These are phyloP conservation scores for Catocala fraxini DNA, from an alignment of 2,888 invertebrate species.

Conservation along the genomic window DNA sequence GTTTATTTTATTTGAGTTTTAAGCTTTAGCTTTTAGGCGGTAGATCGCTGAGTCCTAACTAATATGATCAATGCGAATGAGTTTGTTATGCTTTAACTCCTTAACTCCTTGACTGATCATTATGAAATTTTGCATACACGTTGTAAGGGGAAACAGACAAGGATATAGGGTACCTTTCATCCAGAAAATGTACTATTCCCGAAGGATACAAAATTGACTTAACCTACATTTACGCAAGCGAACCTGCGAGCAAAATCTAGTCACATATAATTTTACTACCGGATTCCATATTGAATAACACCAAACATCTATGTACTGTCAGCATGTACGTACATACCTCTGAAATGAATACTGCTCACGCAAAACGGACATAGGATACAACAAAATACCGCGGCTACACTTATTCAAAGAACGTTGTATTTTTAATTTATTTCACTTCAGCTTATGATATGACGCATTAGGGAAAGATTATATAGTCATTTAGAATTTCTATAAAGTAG, in stretches of 20 bases:
- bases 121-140: too few species aligned
- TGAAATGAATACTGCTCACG: constrained; percentile 61
- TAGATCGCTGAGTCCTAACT: neutral
- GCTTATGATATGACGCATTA: neutral
- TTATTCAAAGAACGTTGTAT: constrained; percentile 9
- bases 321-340: constrained; percentile 9
- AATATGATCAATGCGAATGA: too few species aligned
- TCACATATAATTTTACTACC: neutral
- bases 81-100: too few species aligned
- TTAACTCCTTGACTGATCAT: too few species aligned
- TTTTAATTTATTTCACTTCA: constrained; percentile 35
- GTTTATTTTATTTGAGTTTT: neutral
- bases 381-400: constrained; percentile 42
- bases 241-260: neutral
- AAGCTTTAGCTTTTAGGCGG: neutral
- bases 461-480: too few species aligned
- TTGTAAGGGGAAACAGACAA: too few species aligned
- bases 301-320: constrained; percentile 38
- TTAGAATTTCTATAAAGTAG: too few species aligned
- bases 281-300: constrained; percentile 42
- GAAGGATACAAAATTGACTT: neutral
- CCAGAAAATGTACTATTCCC: too few species aligned
- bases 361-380: constrained; percentile 60
- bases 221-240: neutral
- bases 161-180: too few species aligned